These are phyloP conservation scores for Blera fallax DNA, from an alignment of 2,888 invertebrate genomes.

Conservation along the genomic window DNA sequence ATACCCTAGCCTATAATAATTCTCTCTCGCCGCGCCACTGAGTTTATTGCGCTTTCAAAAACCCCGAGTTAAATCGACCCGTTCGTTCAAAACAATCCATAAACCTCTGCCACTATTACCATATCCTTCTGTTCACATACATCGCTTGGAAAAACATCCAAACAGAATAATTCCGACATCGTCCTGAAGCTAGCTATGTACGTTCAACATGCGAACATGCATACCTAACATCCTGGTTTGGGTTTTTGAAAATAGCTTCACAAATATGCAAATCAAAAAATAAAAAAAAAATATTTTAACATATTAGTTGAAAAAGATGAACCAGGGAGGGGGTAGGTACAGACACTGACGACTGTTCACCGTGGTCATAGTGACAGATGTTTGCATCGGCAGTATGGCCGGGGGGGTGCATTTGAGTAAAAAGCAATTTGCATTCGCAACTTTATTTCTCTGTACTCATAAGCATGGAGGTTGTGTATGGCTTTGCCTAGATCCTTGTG, in stretches of 20 bases:
- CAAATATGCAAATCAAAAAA: slow-evolving; percentile 20
- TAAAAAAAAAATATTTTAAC: neutral
- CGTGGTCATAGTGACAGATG: neutral
- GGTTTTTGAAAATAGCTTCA: neutral
- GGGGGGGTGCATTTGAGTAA: slow-evolving; percentile 37
- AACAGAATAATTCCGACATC: neutral
- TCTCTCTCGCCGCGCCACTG: too few relatives aligned
- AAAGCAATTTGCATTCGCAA: slow-evolving; percentile 61
- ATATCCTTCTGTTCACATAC: too few relatives aligned
- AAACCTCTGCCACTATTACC: too few relatives aligned
- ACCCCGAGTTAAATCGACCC: too few relatives aligned
- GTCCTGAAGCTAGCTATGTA: too few relatives aligned
- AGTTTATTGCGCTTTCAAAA: too few relatives aligned
- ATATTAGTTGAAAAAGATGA: neutral
- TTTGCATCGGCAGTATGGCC: neutral
- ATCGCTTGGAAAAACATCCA: too few relatives aligned
- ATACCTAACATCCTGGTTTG: neutral
- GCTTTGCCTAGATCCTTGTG: too few relatives aligned
- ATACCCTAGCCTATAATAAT: too few relatives aligned
- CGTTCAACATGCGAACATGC: too few relatives aligned
- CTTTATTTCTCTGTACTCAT: slow-evolving; percentile 20
- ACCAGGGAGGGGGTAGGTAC: neutral
- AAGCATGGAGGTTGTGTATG: neutral
- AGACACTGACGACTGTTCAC: neutral
- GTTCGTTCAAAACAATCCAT: too few relatives aligned